A percentile compares a stretch with the other conserved stretches of the same genome.
Conservation (phyloP, 2,888 invertebrate genomes). For the Agapostemon virescens region DNA sequence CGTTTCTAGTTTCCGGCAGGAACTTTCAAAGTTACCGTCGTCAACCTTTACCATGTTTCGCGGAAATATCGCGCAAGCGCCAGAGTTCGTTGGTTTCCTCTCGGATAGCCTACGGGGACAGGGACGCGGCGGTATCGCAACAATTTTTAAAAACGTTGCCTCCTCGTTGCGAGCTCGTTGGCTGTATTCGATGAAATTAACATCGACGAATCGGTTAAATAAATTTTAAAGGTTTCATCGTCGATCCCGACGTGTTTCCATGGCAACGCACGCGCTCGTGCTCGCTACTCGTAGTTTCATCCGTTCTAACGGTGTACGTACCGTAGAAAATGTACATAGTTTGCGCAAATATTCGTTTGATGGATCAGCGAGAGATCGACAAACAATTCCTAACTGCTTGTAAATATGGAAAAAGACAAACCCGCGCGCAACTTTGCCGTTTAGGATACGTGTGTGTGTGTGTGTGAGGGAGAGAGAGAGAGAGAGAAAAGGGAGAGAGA, state of each 20-base stretch:
- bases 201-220: background rate
- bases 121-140: background rate
- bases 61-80: background rate
- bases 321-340: too few relatives aligned
- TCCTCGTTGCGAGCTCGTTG: background rate
- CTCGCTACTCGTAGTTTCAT: background rate
- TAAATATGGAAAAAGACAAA: background rate
- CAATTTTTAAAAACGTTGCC: background rate
- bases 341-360: background rate
- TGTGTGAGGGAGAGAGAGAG: too few relatives aligned
- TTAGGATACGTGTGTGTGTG: background rate
- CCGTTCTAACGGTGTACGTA: background rate
- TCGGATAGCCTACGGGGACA: background rate
- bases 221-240: background rate
- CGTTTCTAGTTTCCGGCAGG: background rate
- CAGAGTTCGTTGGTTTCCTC: background rate
- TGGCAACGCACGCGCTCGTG: background rate
- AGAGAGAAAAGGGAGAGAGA: too few relatives aligned
- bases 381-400: too few relatives aligned
- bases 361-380: background rate
- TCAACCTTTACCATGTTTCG: background rate
- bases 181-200: background rate
- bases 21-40: background rate
- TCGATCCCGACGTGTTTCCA: background rate
- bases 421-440: background rate